Percentiles rank a stretch among this genome's conserved stretches.
These are phyloP conservation scores for Drosophila paramelanica DNA, from an alignment of 2,888 invertebrate species.

Conservation along the genomic window DNA sequence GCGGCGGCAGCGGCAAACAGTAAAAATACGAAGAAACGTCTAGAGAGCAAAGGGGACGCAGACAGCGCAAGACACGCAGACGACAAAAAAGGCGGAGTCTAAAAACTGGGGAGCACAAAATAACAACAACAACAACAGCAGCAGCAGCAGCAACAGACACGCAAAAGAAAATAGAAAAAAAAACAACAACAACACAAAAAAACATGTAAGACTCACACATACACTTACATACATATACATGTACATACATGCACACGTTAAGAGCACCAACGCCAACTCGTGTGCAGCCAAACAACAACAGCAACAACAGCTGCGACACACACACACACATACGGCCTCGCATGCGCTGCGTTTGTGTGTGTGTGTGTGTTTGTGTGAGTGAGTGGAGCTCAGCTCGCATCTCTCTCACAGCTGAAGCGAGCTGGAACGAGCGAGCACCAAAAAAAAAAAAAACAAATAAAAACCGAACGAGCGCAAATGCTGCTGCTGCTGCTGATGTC, in stretches of 20 bases:
- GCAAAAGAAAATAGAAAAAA: conserved; percentile 71
- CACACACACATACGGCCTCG: conserved; percentile 44
- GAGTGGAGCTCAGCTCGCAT: conserved; percentile 55
- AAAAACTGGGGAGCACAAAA: conserved; percentile 80
- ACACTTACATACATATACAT: conserved; percentile 41
- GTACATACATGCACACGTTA: conserved; percentile 60
- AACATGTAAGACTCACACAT: conserved; percentile 71
- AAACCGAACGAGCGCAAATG: conserved; percentile 47
- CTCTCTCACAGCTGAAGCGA: conserved; percentile 39
- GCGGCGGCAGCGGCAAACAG: conserved; percentile 40
- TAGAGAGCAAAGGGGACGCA: conserved; percentile 35
- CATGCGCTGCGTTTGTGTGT: conserved; percentile 46
- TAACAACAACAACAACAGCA: conserved; percentile 48
- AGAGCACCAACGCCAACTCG: conserved; percentile 78
- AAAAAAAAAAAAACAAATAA: conserved; percentile 28
- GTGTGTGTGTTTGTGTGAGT: conserved; percentile 33
- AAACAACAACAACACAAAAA: conserved; percentile 35
- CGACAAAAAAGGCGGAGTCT: conserved; percentile 83
- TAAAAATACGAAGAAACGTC: conserved; percentile 59
- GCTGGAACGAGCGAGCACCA: conserved; percentile 50
- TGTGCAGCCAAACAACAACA: conserved; percentile 74
- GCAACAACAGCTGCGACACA: conserved; percentile 21
- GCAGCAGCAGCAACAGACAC: conserved; percentile 41
- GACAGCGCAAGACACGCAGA: conserved; percentile 74
- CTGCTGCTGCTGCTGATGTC: conserved; percentile 21